Base-by-base conservation (phyloP, 1,140 invertebrate genomes). In the Drosophila tristis region DNA sequence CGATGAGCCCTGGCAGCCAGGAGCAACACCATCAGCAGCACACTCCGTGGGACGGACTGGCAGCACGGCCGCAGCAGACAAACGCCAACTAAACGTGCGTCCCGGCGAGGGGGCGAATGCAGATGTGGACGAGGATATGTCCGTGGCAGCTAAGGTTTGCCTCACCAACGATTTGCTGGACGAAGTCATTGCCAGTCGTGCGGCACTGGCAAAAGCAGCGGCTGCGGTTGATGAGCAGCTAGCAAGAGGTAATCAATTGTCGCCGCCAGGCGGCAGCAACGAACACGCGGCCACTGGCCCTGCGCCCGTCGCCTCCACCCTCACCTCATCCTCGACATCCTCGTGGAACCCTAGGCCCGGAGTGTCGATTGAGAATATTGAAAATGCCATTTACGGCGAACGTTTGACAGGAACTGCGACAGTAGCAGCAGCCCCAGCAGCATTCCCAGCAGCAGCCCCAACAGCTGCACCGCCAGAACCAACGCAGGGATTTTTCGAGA, bases 311-410 rank as follows among this genome's bases (percentile, higher is more conserved):
- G 43, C 65, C 25, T 29, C 45, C 60, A 44, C 6, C 20, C 20
- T 20, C 8, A n/a, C 59, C 55, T 50, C 9, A 25, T 31, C 59
- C 66, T 31, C 3, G 16, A 23, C 59, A 59, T 31, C 3, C 43
- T 29, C 45, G 57, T 55, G 68, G 74, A 71, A 23, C 49, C 39
- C 80, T 58, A 89, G 77, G 75, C 62, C 70, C 51, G 67, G 76
- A 39, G 68, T 92, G 74, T 92, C 91, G 61, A 91, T 92, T 74
- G 91, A 92, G 80, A 92, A 91, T 76, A 92, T 92, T 80, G 91
- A 92, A 84, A 91, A 92, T 77, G 91, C 90, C 65, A 91, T 92
- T 84, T 92, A 92, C 73, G 91, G 91, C 49, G 91, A 92, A 74
- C 77, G 89, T 25, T 65, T 92, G 72, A 91, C 77, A 59, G 70